phyloP scores from a whole-genome alignment of 2,888 invertebrate genomes.

The Globia sparganii region DNA sequence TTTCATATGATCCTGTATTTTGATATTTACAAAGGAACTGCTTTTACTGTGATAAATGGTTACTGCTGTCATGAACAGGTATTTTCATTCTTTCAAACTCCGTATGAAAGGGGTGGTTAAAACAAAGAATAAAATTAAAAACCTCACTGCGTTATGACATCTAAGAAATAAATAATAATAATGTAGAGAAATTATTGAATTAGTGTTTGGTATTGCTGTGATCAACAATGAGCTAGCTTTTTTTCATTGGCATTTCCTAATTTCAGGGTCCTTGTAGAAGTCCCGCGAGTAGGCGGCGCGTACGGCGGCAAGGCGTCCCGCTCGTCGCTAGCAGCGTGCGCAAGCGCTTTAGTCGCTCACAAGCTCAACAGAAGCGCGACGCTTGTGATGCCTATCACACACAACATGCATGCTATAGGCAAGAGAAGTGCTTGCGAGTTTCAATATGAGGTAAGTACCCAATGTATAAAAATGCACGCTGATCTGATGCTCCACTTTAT shows the following conservation, averaged over 20 bases:
- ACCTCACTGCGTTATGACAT: background rate
- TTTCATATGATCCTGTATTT: background rate
- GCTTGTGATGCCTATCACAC: conserved; percentile 91
- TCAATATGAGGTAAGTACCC: conserved; percentile 87
- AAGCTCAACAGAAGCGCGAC: conserved; percentile 91
- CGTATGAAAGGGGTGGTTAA: background rate
- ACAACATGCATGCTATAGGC: conserved; percentile 92
- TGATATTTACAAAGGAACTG: background rate
- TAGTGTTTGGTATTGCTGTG: background rate
- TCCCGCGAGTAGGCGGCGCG: conserved; percentile 94
- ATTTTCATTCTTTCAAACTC: background rate
- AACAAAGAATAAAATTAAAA: background rate
- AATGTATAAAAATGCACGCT: background rate
- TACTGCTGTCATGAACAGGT: background rate
- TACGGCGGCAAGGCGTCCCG: conserved; percentile 95
- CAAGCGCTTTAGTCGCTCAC: conserved; percentile 92
- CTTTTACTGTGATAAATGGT: background rate
- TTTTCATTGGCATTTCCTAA: background rate
- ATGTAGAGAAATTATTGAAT: background rate
- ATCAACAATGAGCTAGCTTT: background rate
- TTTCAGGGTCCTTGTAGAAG: conserved; percentile 92
- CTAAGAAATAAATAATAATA: background rate
- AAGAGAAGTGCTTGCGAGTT: conserved; percentile 87
- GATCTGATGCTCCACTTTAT: background rate
- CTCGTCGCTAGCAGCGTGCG: conserved; percentile 90